Evolutionary conservation across 2,797 vertebrate species (phyloP).

Genomic region (Emys orbicularis): DNA sequence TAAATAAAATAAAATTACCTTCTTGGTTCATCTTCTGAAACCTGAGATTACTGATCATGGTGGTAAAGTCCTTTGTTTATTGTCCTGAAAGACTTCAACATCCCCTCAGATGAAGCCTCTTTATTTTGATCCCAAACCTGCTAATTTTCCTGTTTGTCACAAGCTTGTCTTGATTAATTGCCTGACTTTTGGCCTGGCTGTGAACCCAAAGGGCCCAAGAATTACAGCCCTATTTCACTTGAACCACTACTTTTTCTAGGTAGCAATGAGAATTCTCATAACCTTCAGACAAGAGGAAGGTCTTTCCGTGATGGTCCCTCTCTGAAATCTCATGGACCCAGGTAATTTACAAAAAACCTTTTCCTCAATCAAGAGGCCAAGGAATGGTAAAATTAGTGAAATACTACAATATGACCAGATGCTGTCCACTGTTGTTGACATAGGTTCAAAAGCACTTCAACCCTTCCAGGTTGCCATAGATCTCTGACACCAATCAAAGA

Average conservation of each 20-base stretch:
- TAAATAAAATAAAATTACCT: background rate
- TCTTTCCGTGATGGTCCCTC: rapidly evolving
- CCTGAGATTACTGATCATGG: background rate
- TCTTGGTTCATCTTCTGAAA: background rate
- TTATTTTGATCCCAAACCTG: rapidly evolving
- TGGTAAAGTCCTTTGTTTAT: background rate
- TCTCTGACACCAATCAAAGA: background rate
- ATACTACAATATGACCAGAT: background rate
- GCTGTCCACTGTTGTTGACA: background rate
- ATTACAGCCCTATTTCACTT: background rate
- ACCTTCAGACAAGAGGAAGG: background rate
- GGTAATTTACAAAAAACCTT: background rate
- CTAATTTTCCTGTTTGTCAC: background rate
- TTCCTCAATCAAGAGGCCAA: background rate
- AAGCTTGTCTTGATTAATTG: background rate
- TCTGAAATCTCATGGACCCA: background rate
- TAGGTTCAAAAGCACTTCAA: rapidly evolving
- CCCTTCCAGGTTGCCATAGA: background rate
- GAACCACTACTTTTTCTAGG: background rate
- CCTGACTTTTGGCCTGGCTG: background rate
- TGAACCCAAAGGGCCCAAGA: background rate
- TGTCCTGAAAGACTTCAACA: background rate
- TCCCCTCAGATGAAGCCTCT: rapidly evolving
- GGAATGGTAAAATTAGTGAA: background rate
- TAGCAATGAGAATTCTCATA: background rate